Conservation (phyloP, 92 coral and sea anemone genomes). For the Metridium senile region DNA sequence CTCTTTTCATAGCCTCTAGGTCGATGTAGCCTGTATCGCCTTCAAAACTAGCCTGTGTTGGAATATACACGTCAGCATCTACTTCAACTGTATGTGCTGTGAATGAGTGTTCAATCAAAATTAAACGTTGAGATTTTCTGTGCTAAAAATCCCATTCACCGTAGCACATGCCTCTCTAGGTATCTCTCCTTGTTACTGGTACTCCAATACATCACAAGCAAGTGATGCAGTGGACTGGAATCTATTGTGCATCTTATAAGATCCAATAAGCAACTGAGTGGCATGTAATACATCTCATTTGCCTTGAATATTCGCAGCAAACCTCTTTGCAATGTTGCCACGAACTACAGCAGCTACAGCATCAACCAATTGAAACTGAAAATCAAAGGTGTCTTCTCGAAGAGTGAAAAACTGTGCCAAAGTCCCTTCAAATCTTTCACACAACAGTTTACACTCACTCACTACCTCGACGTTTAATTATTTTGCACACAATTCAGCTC, state of each 20-base stretch:
- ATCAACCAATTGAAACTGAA: conserved; percentile 60
- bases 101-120: conserved; percentile 45
- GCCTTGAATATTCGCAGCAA: conserved; percentile 40
- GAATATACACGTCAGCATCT: conserved; percentile 48
- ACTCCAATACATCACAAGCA: conserved; percentile 48
- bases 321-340: conserved; percentile 45
- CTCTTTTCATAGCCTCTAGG: conserved; percentile 38
- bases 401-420: conserved; percentile 58
- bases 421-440: conserved; percentile 67
- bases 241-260: conserved; percentile 41
- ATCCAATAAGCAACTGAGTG: conserved; percentile 43
- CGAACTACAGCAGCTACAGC: conserved; percentile 49
- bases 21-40: conserved; percentile 58
- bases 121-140: conserved; percentile 38
- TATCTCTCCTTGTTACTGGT: conserved; percentile 24
- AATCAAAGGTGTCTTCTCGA: conserved; percentile 69
- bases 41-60: conserved; percentile 44
- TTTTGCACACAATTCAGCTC: too few species aligned
- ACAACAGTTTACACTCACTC: conserved; percentile 33
- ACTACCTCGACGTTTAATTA: too few species aligned
- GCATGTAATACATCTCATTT: conserved; percentile 37
- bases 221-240: conserved; percentile 49
- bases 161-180: conserved; percentile 37
- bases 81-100: conserved; percentile 23
- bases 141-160: conserved; percentile 43